phyloP scores from a whole-genome alignment of 2,888 invertebrate species.

The Platypus cylindrus region DNA sequence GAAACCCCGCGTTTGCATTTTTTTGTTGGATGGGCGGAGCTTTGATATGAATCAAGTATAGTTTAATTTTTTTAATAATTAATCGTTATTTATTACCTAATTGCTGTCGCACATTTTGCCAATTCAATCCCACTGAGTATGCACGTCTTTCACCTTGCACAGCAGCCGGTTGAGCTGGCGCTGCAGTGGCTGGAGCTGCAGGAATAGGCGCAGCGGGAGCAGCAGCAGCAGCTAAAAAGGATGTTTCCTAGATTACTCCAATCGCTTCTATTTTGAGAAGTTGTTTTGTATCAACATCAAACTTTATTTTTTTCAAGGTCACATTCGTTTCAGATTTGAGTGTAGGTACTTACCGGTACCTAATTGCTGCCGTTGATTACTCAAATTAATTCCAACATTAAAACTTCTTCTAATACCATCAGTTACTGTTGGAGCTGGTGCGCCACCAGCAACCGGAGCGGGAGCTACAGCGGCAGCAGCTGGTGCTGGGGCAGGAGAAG shows the following conservation, averaged over 20 bases:
- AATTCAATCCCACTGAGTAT: constrained; percentile 10
- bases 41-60: no score
- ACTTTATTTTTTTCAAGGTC: no score
- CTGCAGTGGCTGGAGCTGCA: constrained; percentile 9
- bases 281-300: no score
- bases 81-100: constrained; percentile 9
- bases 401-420: constrained; percentile 32
- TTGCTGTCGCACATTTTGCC: constrained; percentile 12
- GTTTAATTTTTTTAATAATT: no score
- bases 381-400: constrained; percentile 32
- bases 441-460: constrained; percentile 12
- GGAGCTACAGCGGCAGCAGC: constrained; percentile 19
- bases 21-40: no score
- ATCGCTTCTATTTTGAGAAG: no score
- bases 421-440: constrained; percentile 24
- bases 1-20: no score
- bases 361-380: constrained; percentile 23
- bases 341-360: constrained; percentile 12
- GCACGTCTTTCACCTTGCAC: constrained; percentile 9
- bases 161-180: constrained; percentile 7
- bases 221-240: constrained; percentile 16
- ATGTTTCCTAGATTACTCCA: no score
- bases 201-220: constrained; percentile 12
- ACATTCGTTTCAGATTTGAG: no score
- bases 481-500: constrained; percentile 16